Conservation (phyloP, 2,113 vertebrate species). For the Tauraco erythrolophus region DNA sequence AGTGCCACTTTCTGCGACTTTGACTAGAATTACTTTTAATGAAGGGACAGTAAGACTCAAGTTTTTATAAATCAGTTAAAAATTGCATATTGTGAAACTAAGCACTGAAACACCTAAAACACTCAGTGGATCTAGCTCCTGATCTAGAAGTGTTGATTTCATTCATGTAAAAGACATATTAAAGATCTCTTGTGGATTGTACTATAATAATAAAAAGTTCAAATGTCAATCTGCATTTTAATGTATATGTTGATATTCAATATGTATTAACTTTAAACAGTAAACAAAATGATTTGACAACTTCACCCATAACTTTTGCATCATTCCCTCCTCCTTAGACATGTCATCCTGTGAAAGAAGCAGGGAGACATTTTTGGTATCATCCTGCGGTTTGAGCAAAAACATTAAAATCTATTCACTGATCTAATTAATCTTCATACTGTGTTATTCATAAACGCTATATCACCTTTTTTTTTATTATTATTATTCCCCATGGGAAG, state of each 20-base stretch:
- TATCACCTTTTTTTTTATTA: too few species aligned
- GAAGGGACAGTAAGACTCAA: neutral
- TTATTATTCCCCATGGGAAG: neutral
- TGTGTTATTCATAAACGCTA: neutral
- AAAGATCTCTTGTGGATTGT: neutral
- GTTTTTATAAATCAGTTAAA: neutral
- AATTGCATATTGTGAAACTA: neutral
- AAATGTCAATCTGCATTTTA: neutral
- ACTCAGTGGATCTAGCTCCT: neutral
- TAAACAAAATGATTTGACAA: neutral
- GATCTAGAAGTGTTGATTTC: neutral
- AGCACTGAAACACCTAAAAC: neutral
- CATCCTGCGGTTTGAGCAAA: neutral
- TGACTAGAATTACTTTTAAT: neutral
- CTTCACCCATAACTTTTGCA: neutral
- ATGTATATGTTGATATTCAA: neutral
- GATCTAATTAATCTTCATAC: neutral
- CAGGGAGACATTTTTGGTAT: neutral
- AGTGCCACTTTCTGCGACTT: neutral
- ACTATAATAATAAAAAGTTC: neutral
- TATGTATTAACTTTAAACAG: neutral
- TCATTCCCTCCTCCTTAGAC: neutral
- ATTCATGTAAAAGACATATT: neutral
- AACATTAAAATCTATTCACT: neutral
- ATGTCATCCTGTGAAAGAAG: neutral